Conservation (phyloP, 2,888 invertebrate genomes). For the Caenorhabditis sp. region DNA sequence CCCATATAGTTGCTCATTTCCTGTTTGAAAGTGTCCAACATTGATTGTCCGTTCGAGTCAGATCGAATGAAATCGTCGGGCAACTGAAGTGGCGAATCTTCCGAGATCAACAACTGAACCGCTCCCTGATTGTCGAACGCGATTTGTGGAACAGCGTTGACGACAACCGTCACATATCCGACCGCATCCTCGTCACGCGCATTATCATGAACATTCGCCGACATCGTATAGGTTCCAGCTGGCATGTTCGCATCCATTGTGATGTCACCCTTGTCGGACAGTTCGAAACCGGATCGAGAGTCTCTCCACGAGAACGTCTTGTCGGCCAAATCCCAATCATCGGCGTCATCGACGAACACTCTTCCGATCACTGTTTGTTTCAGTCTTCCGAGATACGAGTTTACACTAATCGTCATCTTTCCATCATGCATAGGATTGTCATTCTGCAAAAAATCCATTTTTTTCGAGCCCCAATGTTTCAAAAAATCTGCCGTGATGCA, state of each 20-base stretch:
- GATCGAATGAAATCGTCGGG: slow-evolving; percentile 57
- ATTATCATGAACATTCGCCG: slow-evolving; percentile 73
- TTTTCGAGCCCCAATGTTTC: neutral
- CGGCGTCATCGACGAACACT: slow-evolving; percentile 94
- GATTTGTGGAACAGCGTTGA: slow-evolving; percentile 87
- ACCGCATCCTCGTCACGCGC: slow-evolving; percentile 94
- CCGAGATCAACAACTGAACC: slow-evolving; percentile 57
- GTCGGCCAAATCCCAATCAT: slow-evolving; percentile 97
- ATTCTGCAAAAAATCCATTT: slow-evolving; percentile 75
- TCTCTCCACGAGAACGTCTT: slow-evolving; percentile 90
- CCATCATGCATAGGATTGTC: slow-evolving; percentile 99
- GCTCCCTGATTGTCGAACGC: slow-evolving; percentile 52
- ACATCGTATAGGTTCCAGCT: slow-evolving; percentile 81
- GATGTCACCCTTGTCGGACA: slow-evolving; percentile 75
- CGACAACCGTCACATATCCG: slow-evolving; percentile 93
- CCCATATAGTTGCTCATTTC: slow-evolving; percentile 83
- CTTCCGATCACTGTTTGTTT: slow-evolving; percentile 90
- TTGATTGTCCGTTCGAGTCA: slow-evolving; percentile 48
- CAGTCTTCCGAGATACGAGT: slow-evolving; percentile 90
- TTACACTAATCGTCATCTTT: slow-evolving; percentile 92
- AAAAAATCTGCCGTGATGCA: too few relatives aligned
- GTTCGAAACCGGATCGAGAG: slow-evolving; percentile 75
- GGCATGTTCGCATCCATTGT: slow-evolving; percentile 91
- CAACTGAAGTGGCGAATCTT: slow-evolving; percentile 47
- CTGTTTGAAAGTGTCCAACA: slow-evolving; percentile 49